phyloP scores from a whole-genome alignment of 2,113 vertebrate genomes.

The Mirza zaza region DNA sequence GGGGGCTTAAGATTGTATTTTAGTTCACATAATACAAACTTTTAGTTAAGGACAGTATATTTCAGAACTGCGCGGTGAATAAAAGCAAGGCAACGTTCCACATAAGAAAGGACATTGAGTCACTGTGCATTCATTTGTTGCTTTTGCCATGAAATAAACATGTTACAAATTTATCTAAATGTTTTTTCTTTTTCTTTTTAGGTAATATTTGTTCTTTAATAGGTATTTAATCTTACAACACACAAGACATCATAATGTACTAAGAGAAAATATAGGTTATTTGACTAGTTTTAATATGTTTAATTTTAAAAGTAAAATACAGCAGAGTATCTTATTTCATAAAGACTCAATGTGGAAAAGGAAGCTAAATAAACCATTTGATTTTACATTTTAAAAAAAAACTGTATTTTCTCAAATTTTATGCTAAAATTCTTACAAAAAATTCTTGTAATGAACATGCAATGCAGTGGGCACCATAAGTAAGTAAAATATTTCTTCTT shows the following conservation, averaged over 20 bases:
- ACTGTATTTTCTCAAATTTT: neutral
- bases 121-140: neutral
- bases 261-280: too few species aligned
- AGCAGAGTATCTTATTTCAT: neutral
- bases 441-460: neutral
- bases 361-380: neutral
- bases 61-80: neutral
- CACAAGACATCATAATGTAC: too few species aligned
- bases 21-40: too few species aligned
- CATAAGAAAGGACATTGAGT: neutral
- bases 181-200: neutral
- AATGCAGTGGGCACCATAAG: neutral
- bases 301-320: neutral
- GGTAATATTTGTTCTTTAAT: constrained; percentile 19
- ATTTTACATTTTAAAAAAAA: neutral
- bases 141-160: neutral
- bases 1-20: too few species aligned
- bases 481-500: constrained; percentile 32
- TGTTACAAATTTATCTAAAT: neutral
- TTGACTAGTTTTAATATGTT: too few species aligned
- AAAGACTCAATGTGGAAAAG: neutral
- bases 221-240: neutral
- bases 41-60: neutral
- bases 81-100: neutral
- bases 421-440: constrained; percentile 1